These are phyloP conservation scores for Rhizoglyphus robini DNA, from an alignment of 1,140 invertebrate species.

Conservation along the genomic window DNA sequence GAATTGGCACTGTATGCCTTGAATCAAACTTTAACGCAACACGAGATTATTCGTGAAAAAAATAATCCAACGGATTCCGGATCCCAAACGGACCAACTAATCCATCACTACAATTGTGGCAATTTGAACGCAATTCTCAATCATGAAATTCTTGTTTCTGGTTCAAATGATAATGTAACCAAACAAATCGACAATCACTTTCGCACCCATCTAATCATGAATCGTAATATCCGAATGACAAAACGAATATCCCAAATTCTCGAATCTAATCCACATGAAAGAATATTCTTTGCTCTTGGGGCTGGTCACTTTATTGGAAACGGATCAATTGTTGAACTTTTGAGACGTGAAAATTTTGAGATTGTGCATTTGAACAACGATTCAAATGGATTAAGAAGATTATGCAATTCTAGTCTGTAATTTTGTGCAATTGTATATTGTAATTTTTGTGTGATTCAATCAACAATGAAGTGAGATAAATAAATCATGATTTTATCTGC, in stretches of 20 bases:
- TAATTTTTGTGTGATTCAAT: too few species aligned
- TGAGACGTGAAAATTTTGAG: conserved; percentile 25
- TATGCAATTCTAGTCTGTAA: too few species aligned
- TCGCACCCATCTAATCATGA: conserved; percentile 39
- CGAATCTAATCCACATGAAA: conserved; percentile 35
- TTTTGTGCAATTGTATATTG: too few species aligned
- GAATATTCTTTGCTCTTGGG: conserved; percentile 46
- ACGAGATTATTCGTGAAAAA: conserved; percentile 37
- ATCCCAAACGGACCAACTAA: conserved; percentile 42
- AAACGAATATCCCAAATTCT: conserved; percentile 36
- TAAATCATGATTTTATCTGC: too few species aligned
- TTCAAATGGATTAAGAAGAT: too few species aligned
- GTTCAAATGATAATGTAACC: conserved; percentile 30
- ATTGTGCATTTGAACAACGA: conserved; percentile 21
- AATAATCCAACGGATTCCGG: too few species aligned
- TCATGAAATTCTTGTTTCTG: too few species aligned
- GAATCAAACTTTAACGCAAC: conserved; percentile 41
- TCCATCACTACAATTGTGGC: conserved; percentile 44
- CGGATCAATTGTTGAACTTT: conserved; percentile 38
- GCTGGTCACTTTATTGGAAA: conserved; percentile 44
- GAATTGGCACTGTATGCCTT: conserved; percentile 44
- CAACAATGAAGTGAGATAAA: too few species aligned
- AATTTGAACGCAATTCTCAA: conserved; percentile 41
- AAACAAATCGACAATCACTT: conserved; percentile 41
- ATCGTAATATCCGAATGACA: conserved; percentile 41